Evolutionary conservation across 2,797 vertebrate genomes (phyloP), one percentile per base, ranked within the genome.

Genomic region (Halcyon badia): DNA sequence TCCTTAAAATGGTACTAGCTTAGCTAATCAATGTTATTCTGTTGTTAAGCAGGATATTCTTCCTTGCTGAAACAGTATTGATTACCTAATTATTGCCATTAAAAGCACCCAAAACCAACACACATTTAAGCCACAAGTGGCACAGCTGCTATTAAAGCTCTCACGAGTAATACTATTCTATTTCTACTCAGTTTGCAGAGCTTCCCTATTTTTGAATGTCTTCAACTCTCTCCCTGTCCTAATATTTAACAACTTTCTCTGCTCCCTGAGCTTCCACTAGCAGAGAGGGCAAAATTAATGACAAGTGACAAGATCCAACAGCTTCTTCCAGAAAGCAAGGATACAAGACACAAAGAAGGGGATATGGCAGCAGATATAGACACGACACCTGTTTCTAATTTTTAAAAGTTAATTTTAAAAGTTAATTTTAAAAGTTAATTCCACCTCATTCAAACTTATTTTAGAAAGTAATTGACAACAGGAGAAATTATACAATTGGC

Each of bases 51-150:
- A 89, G 92, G 93, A 78, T 94, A 95, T 90, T 96, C 94, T 97
- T 83, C 52, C 86, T 68, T 93, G 96, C 90, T 96, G 83, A 96
- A 97, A 93, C 86, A 85, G 70, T 93, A 97, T 96, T 94, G 95
- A 96, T 97, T 94, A 87, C 75, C 64, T 92, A 91, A 96, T 97
- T 93, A 89, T 92, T 90, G 81, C 94, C 81, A 89, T 96, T 97
- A 96, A 86, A 96, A 87, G 57, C 71, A 87, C 83, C 62, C 68
- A 52, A 94, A 96, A 7, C 89, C 83, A 84, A 71, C 70, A 92
- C 60, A 61, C 86, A 75, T 78, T 90, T 83, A 90, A 95, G 41
- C n/a, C 65, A 39, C 35, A 24, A 73, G 79, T 66, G 77, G 73
- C 28, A 48, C 0, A 2, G 14, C 56, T 86, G 42, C 31, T 82